These are phyloP conservation scores for Caenorhabditis sp. DNA, from an alignment of 2,888 invertebrate genomes.

Conservation along the genomic window DNA sequence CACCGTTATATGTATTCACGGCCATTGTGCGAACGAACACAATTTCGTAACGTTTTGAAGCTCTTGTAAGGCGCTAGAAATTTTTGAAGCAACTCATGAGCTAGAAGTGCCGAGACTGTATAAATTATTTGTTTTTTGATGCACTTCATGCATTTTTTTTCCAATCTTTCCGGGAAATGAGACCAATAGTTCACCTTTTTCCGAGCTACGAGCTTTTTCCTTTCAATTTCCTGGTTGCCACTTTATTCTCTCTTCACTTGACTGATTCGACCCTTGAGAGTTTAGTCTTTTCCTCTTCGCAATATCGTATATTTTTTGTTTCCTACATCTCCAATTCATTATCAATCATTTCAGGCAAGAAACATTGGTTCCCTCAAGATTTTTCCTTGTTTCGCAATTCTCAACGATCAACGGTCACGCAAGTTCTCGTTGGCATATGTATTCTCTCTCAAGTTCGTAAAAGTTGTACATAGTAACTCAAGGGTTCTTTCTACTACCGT, in stretches of 20 bases:
- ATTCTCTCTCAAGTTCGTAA: too few relatives aligned
- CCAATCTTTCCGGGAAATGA: not conserved
- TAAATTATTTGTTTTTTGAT: constrained; percentile 13
- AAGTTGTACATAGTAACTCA: too few relatives aligned
- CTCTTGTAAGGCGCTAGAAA: too few relatives aligned
- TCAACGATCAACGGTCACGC: not conserved
- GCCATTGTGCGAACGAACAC: constrained; percentile 13
- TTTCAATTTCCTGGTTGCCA: constrained; percentile 17
- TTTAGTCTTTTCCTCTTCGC: constrained; percentile 1
- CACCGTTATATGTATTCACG: constrained; percentile 46
- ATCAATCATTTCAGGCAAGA: constrained; percentile 42
- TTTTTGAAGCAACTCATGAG: too few relatives aligned
- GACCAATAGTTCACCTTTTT: constrained; percentile 34
- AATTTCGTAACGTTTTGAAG: constrained; percentile 39
- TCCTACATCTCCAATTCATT: constrained; percentile 33
- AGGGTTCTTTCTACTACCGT: too few relatives aligned
- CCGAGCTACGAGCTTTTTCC: not conserved
- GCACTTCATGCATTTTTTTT: constrained; percentile 20
- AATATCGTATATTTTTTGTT: constrained; percentile 1
- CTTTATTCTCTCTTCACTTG: constrained; percentile 16
- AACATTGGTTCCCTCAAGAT: constrained; percentile 6
- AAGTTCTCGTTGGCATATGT: too few relatives aligned
- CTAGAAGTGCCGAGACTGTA: not conserved
- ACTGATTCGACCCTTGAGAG: constrained; percentile 22
- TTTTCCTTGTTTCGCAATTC: not conserved